phyloP scores from a whole-genome alignment of 2,113 vertebrate species.

The Sarotherodon lohbergeri region DNA sequence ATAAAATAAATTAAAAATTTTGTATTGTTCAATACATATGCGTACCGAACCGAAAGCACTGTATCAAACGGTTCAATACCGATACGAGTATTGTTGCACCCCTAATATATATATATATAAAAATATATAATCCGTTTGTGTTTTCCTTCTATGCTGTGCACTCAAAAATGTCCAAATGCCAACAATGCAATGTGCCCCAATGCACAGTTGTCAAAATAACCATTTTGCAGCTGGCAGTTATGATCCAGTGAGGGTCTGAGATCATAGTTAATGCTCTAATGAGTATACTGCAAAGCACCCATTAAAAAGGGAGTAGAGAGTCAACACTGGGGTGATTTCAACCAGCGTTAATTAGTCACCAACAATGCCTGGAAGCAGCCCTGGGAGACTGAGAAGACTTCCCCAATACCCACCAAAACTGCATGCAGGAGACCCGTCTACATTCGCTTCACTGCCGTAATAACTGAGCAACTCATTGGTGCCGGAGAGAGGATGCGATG shows the following conservation, averaged over 20 bases:
- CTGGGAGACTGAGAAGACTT: background rate
- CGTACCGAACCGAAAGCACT: too few species aligned
- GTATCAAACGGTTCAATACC: too few species aligned
- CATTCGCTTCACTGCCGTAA: background rate
- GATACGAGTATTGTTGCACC: too few species aligned
- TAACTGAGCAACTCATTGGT: background rate
- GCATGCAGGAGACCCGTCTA: background rate
- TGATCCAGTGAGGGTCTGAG: background rate
- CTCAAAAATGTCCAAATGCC: background rate
- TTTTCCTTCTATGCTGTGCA: background rate
- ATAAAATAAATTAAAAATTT: too few species aligned
- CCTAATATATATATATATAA: background rate
- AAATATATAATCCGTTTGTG: accelerated
- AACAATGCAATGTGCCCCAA: background rate
- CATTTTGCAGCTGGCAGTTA: background rate
- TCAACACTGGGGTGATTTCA: background rate
- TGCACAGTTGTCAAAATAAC: background rate
- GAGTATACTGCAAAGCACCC: background rate
- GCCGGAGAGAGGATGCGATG: background rate
- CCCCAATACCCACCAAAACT: background rate
- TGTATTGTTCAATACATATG: too few species aligned
- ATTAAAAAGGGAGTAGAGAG: background rate
- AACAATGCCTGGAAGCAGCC: background rate
- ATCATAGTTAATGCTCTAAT: background rate
- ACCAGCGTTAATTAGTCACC: background rate